phyloP scores from a whole-genome alignment of 30 jellyfish, hydroid and myxozoan species.

The Hydractinia symbiolongicarpus region DNA sequence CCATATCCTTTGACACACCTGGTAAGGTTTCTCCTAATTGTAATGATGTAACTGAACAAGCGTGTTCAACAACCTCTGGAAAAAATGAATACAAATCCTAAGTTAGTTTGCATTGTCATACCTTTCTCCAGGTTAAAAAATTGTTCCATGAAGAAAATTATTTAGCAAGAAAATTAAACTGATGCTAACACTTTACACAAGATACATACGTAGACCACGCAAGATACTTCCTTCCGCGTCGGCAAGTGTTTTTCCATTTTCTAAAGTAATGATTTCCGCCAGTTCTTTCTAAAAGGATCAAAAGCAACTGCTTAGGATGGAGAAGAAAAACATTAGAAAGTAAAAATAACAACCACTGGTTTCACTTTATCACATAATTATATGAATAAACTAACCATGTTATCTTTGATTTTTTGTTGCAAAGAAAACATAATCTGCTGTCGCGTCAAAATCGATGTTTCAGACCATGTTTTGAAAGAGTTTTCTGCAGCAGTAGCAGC shows the following conservation, averaged over 20 bases:
- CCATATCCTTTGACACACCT: constrained; percentile 84
- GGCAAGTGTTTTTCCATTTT: constrained; percentile 83
- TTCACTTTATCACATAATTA: too few relatives aligned
- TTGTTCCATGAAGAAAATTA: too few relatives aligned
- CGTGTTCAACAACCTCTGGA: constrained; percentile 96
- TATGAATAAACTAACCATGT: constrained; percentile 51
- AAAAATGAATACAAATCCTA: too few relatives aligned
- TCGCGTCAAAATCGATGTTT: constrained; percentile 76
- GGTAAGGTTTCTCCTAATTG: constrained; percentile 87
- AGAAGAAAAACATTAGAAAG: too few relatives aligned
- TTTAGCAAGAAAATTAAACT: neutral
- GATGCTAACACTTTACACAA: neutral
- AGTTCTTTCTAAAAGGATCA: constrained; percentile 48
- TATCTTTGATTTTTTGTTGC: constrained; percentile 79
- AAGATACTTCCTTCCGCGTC: constrained; percentile 93
- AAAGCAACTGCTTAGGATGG: too few relatives aligned
- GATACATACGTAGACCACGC: constrained; percentile 89
- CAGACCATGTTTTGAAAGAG: constrained; percentile 75
- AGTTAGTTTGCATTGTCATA: too few relatives aligned
- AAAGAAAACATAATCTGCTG: constrained; percentile 85
- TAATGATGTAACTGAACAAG: constrained; percentile 91
- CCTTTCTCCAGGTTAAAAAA: too few relatives aligned
- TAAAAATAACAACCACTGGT: too few relatives aligned
- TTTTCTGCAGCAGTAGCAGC: constrained; percentile 81
- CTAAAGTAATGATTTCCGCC: constrained; percentile 71